Percentiles rank a stretch among this genome's conserved stretches.
These are phyloP conservation scores for Rhabdophis nuchalis DNA, from an alignment of 2,797 vertebrate species.

Conservation along the genomic window DNA sequence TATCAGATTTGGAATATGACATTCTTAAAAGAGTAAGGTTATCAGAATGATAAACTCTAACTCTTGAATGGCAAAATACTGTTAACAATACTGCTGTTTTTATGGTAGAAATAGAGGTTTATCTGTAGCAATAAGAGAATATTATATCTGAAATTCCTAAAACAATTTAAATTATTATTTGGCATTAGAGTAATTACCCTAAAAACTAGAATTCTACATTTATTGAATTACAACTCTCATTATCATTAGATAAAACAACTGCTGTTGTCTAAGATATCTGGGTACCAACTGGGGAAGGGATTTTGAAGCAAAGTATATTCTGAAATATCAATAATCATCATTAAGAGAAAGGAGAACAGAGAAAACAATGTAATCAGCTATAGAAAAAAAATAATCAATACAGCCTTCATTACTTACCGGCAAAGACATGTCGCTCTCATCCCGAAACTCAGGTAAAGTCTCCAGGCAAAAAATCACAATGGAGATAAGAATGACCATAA, in stretches of 20 bases:
- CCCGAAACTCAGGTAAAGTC: constrained; percentile 89
- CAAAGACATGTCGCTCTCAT: constrained; percentile 71
- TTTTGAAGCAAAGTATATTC: neutral
- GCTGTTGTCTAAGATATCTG: neutral
- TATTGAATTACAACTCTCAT: neutral
- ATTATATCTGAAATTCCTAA: neutral
- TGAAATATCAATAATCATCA: neutral
- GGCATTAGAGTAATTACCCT: neutral
- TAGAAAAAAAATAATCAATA: neutral
- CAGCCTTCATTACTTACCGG: constrained; percentile 33
- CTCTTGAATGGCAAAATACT: neutral
- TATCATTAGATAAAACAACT: neutral
- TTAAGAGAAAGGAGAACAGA: neutral
- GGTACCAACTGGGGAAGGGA: neutral
- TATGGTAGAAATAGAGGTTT: neutral
- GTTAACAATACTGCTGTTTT: no score
- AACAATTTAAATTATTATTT: neutral
- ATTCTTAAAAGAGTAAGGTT: neutral
- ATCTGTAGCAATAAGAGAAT: neutral
- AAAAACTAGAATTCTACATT: neutral
- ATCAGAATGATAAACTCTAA: neutral
- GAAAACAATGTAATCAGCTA: neutral
- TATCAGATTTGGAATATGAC: neutral
- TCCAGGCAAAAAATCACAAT: constrained; percentile 96
- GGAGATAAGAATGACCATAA: constrained; percentile 92